Evolutionary conservation across 2,113 vertebrate species (phyloP).

Genomic region (Cranoglanis bouderius): DNA sequence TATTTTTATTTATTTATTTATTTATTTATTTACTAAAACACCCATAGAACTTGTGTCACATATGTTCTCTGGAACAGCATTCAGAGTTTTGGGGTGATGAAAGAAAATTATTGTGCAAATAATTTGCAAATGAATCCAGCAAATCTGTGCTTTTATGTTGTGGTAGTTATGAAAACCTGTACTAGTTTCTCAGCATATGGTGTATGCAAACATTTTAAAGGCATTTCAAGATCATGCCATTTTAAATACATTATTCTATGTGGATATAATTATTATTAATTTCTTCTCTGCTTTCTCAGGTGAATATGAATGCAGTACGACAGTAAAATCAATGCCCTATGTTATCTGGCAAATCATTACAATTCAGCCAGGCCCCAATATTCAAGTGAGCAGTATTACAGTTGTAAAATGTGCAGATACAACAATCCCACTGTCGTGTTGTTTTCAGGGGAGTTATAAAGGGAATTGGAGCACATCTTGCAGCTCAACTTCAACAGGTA

Average conservation of each 20-base stretch:
- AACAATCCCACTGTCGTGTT: not conserved
- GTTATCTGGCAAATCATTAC: not conserved
- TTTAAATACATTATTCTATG: not conserved
- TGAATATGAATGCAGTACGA: not conserved
- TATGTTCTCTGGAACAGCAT: too few relatives aligned
- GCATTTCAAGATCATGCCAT: not conserved
- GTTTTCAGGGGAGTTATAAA: not conserved
- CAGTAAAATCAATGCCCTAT: not conserved
- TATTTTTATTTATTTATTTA: too few relatives aligned
- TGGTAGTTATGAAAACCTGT: too few relatives aligned
- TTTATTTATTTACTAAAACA: too few relatives aligned
- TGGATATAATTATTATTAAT: not conserved
- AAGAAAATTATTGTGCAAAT: too few relatives aligned
- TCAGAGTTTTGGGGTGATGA: too few relatives aligned
- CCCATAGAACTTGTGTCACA: too few relatives aligned
- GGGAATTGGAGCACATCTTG: not conserved
- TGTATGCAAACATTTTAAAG: too few relatives aligned
- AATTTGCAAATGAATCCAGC: too few relatives aligned
- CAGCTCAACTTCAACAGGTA: not conserved
- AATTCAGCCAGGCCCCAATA: constrained; percentile 5
- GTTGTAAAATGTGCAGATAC: not conserved
- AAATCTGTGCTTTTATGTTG: too few relatives aligned
- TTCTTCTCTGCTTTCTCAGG: not conserved
- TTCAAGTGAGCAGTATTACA: not conserved
- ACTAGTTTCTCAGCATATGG: too few relatives aligned